Percentiles rank a stretch among this genome's conserved stretches.
Conservation (phyloP, 2,113 vertebrate genomes). For the Electrona antarctica region DNA sequence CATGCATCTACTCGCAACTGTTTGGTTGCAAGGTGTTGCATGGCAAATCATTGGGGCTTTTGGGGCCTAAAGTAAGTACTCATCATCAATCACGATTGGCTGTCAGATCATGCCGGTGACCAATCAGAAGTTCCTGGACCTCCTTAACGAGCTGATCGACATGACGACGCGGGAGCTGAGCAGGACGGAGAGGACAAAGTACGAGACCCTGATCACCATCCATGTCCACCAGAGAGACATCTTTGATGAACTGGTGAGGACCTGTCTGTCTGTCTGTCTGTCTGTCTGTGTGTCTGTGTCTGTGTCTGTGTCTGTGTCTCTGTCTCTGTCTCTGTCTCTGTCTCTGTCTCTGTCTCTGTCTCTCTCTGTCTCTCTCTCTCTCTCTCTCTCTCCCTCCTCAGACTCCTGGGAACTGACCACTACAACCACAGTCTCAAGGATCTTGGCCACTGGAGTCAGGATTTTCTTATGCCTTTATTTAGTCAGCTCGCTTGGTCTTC, state of each 20-base stretch:
- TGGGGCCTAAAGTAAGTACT: background rate
- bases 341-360: background rate
- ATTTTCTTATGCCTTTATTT: no score
- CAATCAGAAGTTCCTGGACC: slow-evolving; percentile 87
- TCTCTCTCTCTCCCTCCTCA: background rate
- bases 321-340: background rate
- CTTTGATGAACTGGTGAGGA: slow-evolving; percentile 88
- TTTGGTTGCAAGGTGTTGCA: no score
- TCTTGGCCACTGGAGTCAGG: no score
- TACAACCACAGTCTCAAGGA: no score
- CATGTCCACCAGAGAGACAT: slow-evolving; percentile 94
- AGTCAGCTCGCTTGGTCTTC: no score
- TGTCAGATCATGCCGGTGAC: slow-evolving; percentile 83
- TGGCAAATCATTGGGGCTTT: no score
- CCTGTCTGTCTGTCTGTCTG: background rate
- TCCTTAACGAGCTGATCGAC: slow-evolving; percentile 87
- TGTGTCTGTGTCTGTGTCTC: background rate
- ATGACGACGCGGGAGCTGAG: slow-evolving; percentile 86
- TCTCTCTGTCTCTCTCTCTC: background rate
- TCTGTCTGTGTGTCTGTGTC: background rate
- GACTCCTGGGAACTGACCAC: no score
- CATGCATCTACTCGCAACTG: background rate
- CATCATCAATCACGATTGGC: background rate
- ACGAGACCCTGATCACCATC: slow-evolving; percentile 91
- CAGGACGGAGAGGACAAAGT: slow-evolving; percentile 88